A percentile compares a stretch with the other conserved stretches of the same genome.
These are phyloP conservation scores for Babyrousa celebensis DNA, from an alignment of 2,797 vertebrate genomes.

Conservation along the genomic window DNA sequence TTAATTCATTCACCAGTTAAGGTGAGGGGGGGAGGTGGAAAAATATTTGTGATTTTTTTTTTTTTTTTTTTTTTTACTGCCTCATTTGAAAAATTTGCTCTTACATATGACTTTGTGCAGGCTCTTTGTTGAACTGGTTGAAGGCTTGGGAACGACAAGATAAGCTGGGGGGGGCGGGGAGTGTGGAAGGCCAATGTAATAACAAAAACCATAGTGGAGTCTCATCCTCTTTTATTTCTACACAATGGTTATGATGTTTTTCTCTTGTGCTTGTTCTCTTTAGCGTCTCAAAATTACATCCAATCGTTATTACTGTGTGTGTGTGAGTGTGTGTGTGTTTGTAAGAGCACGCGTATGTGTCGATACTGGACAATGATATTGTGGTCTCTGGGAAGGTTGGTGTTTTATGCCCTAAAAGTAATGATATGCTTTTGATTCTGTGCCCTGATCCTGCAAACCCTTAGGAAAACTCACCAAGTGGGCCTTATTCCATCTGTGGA, in stretches of 20 bases:
- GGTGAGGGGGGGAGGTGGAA: background rate
- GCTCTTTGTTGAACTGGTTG: background rate
- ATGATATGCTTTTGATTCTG: background rate
- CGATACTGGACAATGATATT: background rate
- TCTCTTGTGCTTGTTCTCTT: background rate
- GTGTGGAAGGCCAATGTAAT: background rate
- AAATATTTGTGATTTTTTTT: background rate
- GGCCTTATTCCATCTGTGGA: conserved; percentile 17
- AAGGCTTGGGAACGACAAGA: background rate
- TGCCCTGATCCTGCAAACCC: background rate
- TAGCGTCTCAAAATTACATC: background rate
- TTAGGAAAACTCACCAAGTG: background rate
- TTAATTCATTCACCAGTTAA: background rate
- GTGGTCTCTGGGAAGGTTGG: background rate
- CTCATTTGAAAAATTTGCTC: background rate
- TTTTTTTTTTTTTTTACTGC: background rate
- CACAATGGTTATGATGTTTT: background rate
- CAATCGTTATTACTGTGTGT: background rate
- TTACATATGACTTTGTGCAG: background rate
- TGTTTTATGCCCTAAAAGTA: background rate
- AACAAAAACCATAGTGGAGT: background rate
- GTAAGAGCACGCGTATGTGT: accelerated
- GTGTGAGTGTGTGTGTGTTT: background rate
- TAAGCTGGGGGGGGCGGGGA: background rate
- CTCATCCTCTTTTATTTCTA: conserved; percentile 3